Percentiles rank a stretch among this genome's conserved stretches.
phyloP scores from a whole-genome alignment of 1,140 invertebrate species.

The Proctacanthus coquilletti region DNA sequence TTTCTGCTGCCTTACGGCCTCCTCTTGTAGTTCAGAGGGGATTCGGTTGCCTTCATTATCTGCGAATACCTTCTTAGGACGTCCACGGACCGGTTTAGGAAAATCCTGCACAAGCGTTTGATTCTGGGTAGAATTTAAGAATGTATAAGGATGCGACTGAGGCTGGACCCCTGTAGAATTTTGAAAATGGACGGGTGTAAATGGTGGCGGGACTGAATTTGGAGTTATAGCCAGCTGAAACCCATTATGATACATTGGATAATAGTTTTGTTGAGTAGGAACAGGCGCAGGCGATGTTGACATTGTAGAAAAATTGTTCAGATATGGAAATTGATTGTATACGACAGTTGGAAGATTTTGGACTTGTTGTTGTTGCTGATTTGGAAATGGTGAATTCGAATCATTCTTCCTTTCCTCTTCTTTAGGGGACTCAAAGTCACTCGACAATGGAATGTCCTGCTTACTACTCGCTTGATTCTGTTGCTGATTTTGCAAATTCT shows the following conservation, averaged over 20 bases:
- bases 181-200: conserved; percentile 26
- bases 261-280: conserved; percentile 13
- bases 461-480: conserved; percentile 6
- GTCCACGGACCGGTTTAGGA: conserved; percentile 20
- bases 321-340: conserved; percentile 26
- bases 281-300: conserved; percentile 10
- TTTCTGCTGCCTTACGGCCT: conserved; percentile 11
- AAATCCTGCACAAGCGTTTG: too few species aligned
- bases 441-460: too few species aligned
- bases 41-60: not conserved
- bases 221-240: conserved; percentile 25
- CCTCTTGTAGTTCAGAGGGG: conserved; percentile 5
- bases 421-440: too few species aligned
- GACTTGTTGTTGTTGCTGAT: conserved; percentile 14
- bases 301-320: conserved; percentile 20
- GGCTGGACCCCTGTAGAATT: not conserved
- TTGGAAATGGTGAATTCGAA: conserved; percentile 11
- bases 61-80: conserved; percentile 17
- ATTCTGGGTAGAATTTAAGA: conserved; percentile 8
- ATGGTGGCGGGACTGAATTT: conserved; percentile 24
- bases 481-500: not conserved
- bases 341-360: conserved; percentile 14
- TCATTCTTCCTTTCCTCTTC: too few species aligned
- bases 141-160: too few species aligned
- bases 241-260: conserved; percentile 30